Evolutionary conservation across 2,888 invertebrate genomes (phyloP), one percentile per base, ranked within the genome.

Genomic region (Noctua fimbriata): DNA sequence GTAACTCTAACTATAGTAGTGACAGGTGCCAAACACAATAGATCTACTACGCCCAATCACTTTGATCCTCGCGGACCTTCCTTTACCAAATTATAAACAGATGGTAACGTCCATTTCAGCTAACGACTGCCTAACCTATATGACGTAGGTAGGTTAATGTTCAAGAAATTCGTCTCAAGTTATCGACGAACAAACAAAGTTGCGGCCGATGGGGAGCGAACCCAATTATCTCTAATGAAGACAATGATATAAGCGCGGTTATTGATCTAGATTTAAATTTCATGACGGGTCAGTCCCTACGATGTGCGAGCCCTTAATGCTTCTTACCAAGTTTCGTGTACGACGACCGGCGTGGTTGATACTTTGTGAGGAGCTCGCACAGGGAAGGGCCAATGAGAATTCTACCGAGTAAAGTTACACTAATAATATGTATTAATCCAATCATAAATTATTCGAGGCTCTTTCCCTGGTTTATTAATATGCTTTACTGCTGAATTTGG

Each of bases 221-320:
- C 97, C 97, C 97, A 97, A 97, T 97, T 97, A 97, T 95, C 97
- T 95, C 95, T 97, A 97, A 97, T 97, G 97, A 97, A 97, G 97
- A 97, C 97, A 97, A 97, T 97, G 97, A 97, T 97, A 97, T 96
- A 97, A 96, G 97, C 96, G 94, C 93, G 96, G 97, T 96, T 97
- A 97, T 97, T 97, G 97, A 97, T 97, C 97, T 97, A 97, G 97
- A 97, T 97, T 97, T 97, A 96, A 97, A 97, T 97, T 97, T 97
- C 97, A 97, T 95, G 96, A 96, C 95, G 97, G 97, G 97, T 97
- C 96, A 96, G 97, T 96, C 96, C 96, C 96, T 94, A 92, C 95
- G 94, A 95, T 94, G 96, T 95, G 94, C 94, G 94, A 94, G 96
- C 96, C 96, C 96, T 96, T 97, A 96, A 97, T 97, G 97, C 93